Evolutionary conservation across 2,113 vertebrate genomes (phyloP).

Genomic region (Lates calcarifer): DNA sequence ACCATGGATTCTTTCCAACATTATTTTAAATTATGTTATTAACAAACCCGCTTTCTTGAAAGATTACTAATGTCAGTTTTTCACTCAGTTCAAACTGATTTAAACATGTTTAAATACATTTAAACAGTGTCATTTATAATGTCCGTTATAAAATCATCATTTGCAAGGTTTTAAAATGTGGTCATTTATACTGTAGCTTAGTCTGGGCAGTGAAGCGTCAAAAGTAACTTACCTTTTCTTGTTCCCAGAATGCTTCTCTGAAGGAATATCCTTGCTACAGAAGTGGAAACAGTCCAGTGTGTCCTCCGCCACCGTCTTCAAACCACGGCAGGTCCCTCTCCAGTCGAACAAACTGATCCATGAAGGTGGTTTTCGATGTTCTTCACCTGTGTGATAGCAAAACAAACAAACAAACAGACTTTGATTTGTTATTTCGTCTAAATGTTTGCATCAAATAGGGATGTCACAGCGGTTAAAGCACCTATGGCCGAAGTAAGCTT

Average conservation of each 20-base stretch:
- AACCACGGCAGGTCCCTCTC: conserved; percentile 26
- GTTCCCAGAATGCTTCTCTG: conserved; percentile 62
- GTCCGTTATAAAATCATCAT: too few relatives aligned
- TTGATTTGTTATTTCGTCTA: not conserved
- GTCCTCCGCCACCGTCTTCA: conserved; percentile 17
- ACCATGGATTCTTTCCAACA: too few relatives aligned
- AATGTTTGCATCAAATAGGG: not conserved
- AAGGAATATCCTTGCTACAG: conserved; percentile 49
- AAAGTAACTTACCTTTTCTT: conserved; percentile 34
- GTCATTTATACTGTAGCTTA: not conserved
- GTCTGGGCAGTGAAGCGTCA: conserved; percentile 21
- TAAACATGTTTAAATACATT: too few relatives aligned
- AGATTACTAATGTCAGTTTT: too few relatives aligned
- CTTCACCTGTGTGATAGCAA: conserved; percentile 11
- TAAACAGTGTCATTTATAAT: too few relatives aligned
- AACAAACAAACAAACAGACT: not conserved
- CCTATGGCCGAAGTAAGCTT: not conserved
- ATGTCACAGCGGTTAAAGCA: not conserved
- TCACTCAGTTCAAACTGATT: too few relatives aligned
- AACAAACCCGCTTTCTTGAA: too few relatives aligned
- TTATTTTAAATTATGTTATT: too few relatives aligned
- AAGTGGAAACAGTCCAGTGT: conserved; percentile 19
- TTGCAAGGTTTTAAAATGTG: not conserved
- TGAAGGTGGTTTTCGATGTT: conserved; percentile 3
- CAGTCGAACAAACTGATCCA: conserved; percentile 20